Evolutionary conservation across 2,888 invertebrate species (phyloP).

Genomic region (Scaptomyza flava): DNA sequence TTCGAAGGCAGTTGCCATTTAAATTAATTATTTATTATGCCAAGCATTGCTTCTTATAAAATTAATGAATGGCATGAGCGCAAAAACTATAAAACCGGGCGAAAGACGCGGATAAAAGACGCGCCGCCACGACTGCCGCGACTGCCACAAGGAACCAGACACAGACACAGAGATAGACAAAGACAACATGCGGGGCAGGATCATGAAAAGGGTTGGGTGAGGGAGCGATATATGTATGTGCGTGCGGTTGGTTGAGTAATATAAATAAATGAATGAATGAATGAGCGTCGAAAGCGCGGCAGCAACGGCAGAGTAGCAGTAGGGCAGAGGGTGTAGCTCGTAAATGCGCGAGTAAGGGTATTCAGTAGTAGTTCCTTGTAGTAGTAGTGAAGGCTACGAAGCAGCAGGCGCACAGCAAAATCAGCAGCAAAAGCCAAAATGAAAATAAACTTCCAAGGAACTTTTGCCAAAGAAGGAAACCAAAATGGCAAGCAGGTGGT

Average conservation of each 20-base stretch:
- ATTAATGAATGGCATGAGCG: slow-evolving; percentile 82
- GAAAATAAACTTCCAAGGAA: slow-evolving; percentile 21
- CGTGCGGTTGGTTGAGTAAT: slow-evolving; percentile 71
- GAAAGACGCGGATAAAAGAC: slow-evolving; percentile 52
- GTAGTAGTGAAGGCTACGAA: slow-evolving; percentile 65
- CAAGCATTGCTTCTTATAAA: slow-evolving; percentile 81
- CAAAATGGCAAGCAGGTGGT: slow-evolving; percentile 39
- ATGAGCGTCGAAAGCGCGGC: slow-evolving; percentile 50
- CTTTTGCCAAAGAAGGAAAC: slow-evolving; percentile 13
- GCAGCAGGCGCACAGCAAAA: slow-evolving; percentile 63
- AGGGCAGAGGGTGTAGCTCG: background rate
- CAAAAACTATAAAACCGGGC: slow-evolving; percentile 72
- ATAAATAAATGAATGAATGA: slow-evolving; percentile 77
- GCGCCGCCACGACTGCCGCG: slow-evolving; percentile 21
- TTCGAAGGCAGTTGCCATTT: slow-evolving; percentile 64
- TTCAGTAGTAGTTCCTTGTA: slow-evolving; percentile 45
- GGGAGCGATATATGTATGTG: slow-evolving; percentile 30
- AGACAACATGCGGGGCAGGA: slow-evolving; percentile 30
- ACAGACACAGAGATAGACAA: slow-evolving; percentile 9
- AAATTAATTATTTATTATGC: slow-evolving; percentile 83
- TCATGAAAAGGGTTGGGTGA: slow-evolving; percentile 3
- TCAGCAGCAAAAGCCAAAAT: slow-evolving; percentile 24
- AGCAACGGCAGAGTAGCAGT: background rate
- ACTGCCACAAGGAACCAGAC: slow-evolving; percentile 9
- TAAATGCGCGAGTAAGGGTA: background rate